Base-by-base conservation (phyloP, 2,888 invertebrate species). In the Allacma fusca region DNA sequence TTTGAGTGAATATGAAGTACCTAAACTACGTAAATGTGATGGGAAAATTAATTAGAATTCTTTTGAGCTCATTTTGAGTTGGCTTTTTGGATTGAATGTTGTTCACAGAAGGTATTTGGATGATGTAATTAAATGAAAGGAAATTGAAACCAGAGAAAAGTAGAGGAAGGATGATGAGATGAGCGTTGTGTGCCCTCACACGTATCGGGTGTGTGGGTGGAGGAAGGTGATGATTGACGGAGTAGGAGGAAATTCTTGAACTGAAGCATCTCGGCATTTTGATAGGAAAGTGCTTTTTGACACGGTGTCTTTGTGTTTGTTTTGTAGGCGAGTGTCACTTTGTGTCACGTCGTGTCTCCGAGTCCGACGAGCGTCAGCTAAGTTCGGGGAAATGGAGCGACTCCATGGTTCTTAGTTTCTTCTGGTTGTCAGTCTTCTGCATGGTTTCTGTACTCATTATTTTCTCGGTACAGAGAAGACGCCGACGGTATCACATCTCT, bases 281-380 rank as follows among this genome's bases (percentile, higher is more conserved):
- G 64, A 75, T 44, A 13, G 4, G 9, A 1, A n/a, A 34, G 1
- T 69, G 24, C 29, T 76, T 76, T n/a, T 59, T 21, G 24, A 50
- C 16, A 16, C 16, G 9, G n/a, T 72, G 16, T 67, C 64, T 23
- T 68, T 23, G 65, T 62, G 12, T 78, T 74, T 50, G 29, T 29
- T 75, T 67, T 71, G 16, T 57, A 82, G 83, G 80, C n/a, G 83
- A 81, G 71, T 81, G 81, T 69, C 83, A 83, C 69, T 81, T 77
- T 69, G 83, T 81, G 26, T 80, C 81, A 40, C 72, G 83, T 21
- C 67, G 83, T 76, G 83, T 83, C 9, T 82, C 82, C 7, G 83
- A 83, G 62, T 79, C 80, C 1, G 82, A 80, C 40, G 81, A 82
- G 29, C 64, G 79, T 62, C 80, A 79, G 26, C 29, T 82, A 21